Evolutionary conservation across 1,140 invertebrate genomes (phyloP), one percentile per base, ranked within the genome.

Genomic region (Nasonia vitripennis): DNA sequence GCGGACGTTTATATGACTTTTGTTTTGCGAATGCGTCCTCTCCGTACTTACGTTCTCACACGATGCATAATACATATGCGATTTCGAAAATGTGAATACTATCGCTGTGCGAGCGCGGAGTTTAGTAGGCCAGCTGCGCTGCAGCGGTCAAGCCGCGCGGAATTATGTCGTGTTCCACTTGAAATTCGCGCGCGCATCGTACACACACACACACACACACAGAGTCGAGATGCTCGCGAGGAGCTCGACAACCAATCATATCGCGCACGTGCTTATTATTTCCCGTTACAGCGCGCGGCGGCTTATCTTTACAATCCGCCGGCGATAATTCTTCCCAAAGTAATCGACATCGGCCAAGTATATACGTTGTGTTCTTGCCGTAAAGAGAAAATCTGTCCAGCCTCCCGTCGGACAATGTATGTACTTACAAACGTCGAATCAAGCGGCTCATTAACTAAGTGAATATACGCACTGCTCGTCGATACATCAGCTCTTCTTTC

Each of bases 181-280:
- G 74, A 83, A 83, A 83, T 70, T 83, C 48, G 81, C 45, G 37
- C 68, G 68, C 68, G 68, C 9, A 17, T 2, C 17, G 51, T 55
- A 55, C 14, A 5, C 4, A 14, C 17, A 31, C 23, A 9, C 68
- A 70, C 2, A 9, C n/a, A 5, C n/a, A 11, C 2, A 27, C 68
- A n/a, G n/a, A 11, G 0, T 0, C 4, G 27, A 12, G 68, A 27
- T 4, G 68, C 62, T 51, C 81, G 71, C 27, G 27, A 73, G 81
- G 27, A 73, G 81, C 75, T 1, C 51, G 55, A 71, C 74, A 51
- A 77, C 73, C 82, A 78, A 84, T 83, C 81, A 83, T 84, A 78
- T 78, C 62, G 74, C 62, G 74, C 75, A 78, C 75, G 75, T 84
- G 82, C 74, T 84, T 84, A 84, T 84, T 84, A 84, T 67, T 78